phyloP scores from a whole-genome alignment of 2,113 vertebrate species.

The Platycercus adscitus region DNA sequence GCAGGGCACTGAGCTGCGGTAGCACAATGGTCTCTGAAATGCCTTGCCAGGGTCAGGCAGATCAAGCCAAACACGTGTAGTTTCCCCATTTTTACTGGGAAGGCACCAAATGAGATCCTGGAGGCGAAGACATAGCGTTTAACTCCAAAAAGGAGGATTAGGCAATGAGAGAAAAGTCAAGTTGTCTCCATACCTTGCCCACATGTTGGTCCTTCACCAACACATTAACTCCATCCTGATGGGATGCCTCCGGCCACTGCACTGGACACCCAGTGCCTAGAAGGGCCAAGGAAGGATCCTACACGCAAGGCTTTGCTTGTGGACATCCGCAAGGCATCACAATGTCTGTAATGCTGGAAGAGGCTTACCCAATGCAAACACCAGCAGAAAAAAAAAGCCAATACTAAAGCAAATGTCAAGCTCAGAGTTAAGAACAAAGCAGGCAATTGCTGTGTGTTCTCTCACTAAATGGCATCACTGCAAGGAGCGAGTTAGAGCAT shows the following conservation, averaged over 20 bases:
- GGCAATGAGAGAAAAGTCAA: neutral
- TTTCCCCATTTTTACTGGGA: neutral
- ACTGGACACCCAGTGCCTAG: neutral
- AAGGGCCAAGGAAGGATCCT: neutral
- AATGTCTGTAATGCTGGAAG: neutral
- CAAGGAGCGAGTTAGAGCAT: neutral
- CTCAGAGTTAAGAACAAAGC: neutral
- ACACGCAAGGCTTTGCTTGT: neutral
- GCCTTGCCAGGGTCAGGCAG: neutral
- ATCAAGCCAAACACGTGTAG: neutral
- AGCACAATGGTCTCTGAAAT: neutral
- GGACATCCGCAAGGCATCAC: neutral
- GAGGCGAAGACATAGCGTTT: fast-evolving
- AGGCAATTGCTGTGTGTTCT: neutral
- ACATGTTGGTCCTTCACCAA: neutral
- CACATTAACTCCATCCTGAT: neutral
- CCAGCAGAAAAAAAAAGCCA: neutral
- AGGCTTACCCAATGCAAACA: neutral
- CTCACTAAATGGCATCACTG: neutral
- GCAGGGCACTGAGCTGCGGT: neutral
- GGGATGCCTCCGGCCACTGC: neutral
- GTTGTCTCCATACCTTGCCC: neutral
- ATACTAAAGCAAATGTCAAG: neutral
- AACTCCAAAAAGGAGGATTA: neutral
- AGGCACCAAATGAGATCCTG: neutral